A percentile compares a stretch with the other conserved stretches of the same genome.
phyloP scores from a whole-genome alignment of 2,113 vertebrate genomes.

The Heteronetta atricapilla region DNA sequence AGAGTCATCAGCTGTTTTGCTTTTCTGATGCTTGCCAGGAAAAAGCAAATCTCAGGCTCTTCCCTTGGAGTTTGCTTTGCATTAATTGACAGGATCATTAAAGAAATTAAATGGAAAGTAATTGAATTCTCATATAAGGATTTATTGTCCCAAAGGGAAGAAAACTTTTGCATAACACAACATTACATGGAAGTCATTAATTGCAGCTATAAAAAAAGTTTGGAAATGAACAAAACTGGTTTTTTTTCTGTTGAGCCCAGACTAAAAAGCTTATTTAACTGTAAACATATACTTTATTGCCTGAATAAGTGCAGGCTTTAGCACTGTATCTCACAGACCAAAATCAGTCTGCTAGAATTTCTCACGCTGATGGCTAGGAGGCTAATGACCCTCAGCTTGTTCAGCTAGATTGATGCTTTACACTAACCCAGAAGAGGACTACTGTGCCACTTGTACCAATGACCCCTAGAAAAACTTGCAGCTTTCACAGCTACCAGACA shows the following conservation, averaged over 20 bases:
- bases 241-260: background rate
- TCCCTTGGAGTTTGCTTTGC: background rate
- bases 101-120: background rate
- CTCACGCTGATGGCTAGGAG: background rate
- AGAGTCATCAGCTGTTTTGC: background rate
- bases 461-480: background rate
- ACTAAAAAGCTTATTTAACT: background rate
- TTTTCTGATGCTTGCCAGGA: background rate
- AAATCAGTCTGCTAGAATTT: background rate
- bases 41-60: background rate
- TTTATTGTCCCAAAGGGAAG: background rate
- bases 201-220: background rate
- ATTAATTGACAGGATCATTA: background rate
- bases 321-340: background rate
- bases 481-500: background rate
- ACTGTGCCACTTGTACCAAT: background rate
- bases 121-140: background rate
- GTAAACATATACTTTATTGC: background rate
- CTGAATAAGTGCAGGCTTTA: background rate
- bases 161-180: background rate
- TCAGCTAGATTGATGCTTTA: background rate
- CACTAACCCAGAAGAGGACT: background rate
- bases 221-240: background rate
- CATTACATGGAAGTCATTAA: conserved; percentile 2
- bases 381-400: background rate